A percentile compares a stretch with the other conserved stretches of the same genome.
Evolutionary conservation across 2,797 vertebrate genomes (phyloP).

Genomic region (Sylvilagus floridanus): DNA sequence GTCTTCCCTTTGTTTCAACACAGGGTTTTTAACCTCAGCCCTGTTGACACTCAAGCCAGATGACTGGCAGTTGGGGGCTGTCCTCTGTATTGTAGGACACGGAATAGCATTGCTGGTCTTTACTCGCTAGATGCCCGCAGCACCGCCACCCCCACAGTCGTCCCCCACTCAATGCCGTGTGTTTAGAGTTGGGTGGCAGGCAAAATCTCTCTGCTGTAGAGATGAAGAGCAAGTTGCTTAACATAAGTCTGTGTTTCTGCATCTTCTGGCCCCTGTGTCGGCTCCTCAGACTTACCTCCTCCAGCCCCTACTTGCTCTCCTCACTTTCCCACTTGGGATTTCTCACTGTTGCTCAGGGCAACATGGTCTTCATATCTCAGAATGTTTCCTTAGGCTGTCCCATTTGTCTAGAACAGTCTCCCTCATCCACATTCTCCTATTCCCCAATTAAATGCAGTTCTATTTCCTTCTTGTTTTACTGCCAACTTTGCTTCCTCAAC

Average conservation of each 20-base stretch:
- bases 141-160: neutral
- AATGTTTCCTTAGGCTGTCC: neutral
- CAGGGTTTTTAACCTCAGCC: neutral
- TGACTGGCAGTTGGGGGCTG: neutral
- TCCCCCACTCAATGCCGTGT: neutral
- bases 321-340: no score
- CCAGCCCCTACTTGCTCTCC: no score
- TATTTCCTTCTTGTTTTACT: neutral
- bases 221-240: neutral
- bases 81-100: neutral
- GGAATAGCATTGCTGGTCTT: neutral
- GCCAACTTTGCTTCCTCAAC: neutral
- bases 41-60: neutral
- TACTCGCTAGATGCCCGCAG: neutral
- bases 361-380: neutral
- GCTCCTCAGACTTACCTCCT: neutral
- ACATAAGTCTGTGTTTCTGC: no score
- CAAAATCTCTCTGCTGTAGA: neutral
- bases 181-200: accelerated
- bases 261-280: no score
- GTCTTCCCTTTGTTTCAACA: neutral
- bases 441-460: neutral
- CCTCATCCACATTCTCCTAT: neutral
- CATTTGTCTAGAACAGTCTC: neutral
- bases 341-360: neutral